A percentile compares a stretch with the other conserved stretches of the same genome.
These are phyloP conservation scores for Sinentomon sp. DNA, from an alignment of 2,888 invertebrate species.

Conservation along the genomic window DNA sequence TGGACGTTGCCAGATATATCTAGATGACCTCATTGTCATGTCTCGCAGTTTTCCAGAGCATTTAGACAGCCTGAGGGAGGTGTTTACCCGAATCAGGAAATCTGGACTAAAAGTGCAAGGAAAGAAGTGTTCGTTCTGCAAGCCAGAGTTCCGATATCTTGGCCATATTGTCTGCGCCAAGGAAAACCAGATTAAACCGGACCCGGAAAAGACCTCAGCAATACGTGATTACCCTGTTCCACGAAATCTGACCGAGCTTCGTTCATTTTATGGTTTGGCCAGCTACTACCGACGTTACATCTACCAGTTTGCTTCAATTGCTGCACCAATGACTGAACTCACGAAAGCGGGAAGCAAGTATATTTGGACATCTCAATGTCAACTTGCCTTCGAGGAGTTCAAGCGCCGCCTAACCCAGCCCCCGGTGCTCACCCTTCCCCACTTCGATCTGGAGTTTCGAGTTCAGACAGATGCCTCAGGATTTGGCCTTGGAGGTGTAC, in stretches of 20 bases:
- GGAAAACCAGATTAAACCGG: conserved; percentile 11
- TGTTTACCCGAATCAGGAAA: no score
- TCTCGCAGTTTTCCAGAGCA: conserved; percentile 15
- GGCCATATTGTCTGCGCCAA: no score
- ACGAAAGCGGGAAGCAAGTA: conserved; percentile 4
- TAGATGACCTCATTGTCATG: conserved; percentile 18
- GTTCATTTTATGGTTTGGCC: conserved; percentile 11
- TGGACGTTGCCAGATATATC: conserved; percentile 13
- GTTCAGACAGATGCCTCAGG: conserved; percentile 7
- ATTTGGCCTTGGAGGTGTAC: conserved; percentile 5
- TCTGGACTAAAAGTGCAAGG: no score
- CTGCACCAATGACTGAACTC: conserved; percentile 10
- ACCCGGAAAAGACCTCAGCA: conserved; percentile 10
- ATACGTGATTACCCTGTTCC: conserved; percentile 12
- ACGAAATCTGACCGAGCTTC: conserved; percentile 7
- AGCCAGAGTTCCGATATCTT: no score
- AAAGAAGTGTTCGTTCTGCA: conserved; percentile 16
- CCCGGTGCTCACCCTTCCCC: conserved; percentile 8
- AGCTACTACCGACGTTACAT: conserved; percentile 14
- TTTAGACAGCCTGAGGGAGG: no score
- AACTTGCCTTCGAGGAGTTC: conserved; percentile 10
- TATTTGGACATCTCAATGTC: conserved; percentile 6
- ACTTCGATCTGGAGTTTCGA: background rate
- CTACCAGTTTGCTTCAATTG: conserved; percentile 11
- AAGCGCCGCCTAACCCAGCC: conserved; percentile 3